Evolutionary conservation across 1,140 invertebrate genomes (phyloP), one percentile per base, ranked within the genome.

Genomic region (Aphis craccivora): DNA sequence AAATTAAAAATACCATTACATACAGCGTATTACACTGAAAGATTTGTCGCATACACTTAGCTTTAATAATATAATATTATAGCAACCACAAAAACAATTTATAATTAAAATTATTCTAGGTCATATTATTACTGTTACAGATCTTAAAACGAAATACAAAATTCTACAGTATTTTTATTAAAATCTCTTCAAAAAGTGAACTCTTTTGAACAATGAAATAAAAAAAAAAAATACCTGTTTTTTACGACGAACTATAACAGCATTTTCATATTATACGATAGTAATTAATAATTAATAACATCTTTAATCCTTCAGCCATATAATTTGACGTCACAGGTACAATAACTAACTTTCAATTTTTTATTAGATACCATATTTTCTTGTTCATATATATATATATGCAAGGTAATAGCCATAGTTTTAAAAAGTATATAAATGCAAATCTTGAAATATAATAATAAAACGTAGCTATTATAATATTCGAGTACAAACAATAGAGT

Each of bases 81-180:
- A 76, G 30, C 11, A n/a, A 76, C 30, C 14, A n/a, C 30, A n/a
- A 76, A 76, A 76, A 76, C n/a, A n/a, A 67, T 76, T 76, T 76
- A 76, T 76, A 76, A 76, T 76, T 76, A 76, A 76, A 76, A 76
- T 35, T n/a, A n/a, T 76, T 76, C 60, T 76, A n/a, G 60, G 60
- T 76, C 60, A 35, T 35, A 76, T n/a, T 76, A 23, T 55, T 55
- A 76, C n/a, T 6, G 30, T 76, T 76, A 76, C n/a, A 6, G 60
- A 76, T n/a, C n/a, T 76, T 76, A 76, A 76, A 76, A 76, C 1
- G 5, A n/a, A 76, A 18, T 35, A n/a, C 60, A 4, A 76, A 76
- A n/a, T n/a, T n/a, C 30, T n/a, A 67, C 5, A 67, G 30, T 5
- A 3, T 11, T 76, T 76, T 76, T 2, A 4, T 5, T 18, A n/a